Percentiles rank a stretch among this genome's conserved stretches.
These are phyloP conservation scores for Caranx ignobilis DNA, from an alignment of 2,113 vertebrate genomes.

Conservation along the genomic window DNA sequence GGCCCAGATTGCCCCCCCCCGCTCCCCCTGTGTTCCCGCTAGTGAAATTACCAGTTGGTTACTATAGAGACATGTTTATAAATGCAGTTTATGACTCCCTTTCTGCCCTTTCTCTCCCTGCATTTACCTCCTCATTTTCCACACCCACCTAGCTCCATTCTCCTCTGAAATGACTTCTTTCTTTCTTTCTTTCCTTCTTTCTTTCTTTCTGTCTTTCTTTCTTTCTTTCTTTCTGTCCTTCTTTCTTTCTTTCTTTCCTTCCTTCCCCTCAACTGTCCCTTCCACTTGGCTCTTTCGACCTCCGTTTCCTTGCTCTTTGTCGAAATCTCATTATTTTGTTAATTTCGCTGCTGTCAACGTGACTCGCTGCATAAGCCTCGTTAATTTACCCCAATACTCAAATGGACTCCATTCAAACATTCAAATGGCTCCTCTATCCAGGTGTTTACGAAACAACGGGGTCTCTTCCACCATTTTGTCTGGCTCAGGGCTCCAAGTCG, in stretches of 20 bases:
- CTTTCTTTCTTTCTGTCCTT: neutral
- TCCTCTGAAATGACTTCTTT: slow-evolving; percentile 43
- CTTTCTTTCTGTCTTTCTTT: slow-evolving; percentile 6
- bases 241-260: slow-evolving; percentile 7
- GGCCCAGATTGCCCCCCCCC: slow-evolving; percentile 66
- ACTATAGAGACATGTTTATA: slow-evolving; percentile 87
- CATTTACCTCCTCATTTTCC: slow-evolving; percentile 64
- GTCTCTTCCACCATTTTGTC: slow-evolving; percentile 45
- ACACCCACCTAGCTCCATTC: slow-evolving; percentile 35
- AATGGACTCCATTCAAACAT: slow-evolving; percentile 59
- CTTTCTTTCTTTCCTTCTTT: slow-evolving; percentile 25
- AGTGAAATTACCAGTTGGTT: slow-evolving; percentile 85
- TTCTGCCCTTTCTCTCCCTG: slow-evolving; percentile 69
- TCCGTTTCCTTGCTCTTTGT: slow-evolving; percentile 54
- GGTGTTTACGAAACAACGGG: slow-evolving; percentile 57
- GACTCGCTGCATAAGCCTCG: slow-evolving; percentile 55
- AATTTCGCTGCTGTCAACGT: slow-evolving; percentile 59
- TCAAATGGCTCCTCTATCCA: slow-evolving; percentile 49
- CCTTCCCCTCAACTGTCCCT: slow-evolving; percentile 54
- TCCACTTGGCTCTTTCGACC: slow-evolving; percentile 25
- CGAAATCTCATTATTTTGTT: slow-evolving; percentile 74
- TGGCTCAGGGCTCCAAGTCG: slow-evolving; percentile 25
- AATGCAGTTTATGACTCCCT: slow-evolving; percentile 82
- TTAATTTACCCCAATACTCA: slow-evolving; percentile 60
- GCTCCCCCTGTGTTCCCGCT: slow-evolving; percentile 46